Evolutionary conservation across 1,140 invertebrate species (phyloP).

Genomic region (Chymomyza costata): DNA sequence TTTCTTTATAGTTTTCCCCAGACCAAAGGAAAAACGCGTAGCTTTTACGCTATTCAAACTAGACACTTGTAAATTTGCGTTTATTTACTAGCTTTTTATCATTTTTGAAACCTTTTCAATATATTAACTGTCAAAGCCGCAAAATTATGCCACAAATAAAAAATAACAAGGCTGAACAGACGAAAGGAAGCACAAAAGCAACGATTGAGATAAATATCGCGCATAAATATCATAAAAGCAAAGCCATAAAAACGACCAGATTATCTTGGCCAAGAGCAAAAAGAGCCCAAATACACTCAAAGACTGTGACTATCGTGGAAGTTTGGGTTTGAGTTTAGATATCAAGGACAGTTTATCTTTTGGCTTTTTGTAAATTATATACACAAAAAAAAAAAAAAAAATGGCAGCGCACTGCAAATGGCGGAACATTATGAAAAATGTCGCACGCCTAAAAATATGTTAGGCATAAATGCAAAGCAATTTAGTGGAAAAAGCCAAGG

Average conservation of each 20-base stretch:
- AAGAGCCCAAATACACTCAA: neutral
- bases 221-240: constrained; percentile 59
- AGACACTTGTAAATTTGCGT: constrained; percentile 14
- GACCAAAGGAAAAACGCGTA: too few relatives aligned
- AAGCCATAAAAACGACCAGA: constrained; percentile 44
- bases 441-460: constrained; percentile 57
- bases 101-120: constrained; percentile 39
- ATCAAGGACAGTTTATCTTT: constrained; percentile 53
- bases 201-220: constrained; percentile 54
- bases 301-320: neutral
- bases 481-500: constrained; percentile 53
- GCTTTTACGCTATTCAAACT: too few relatives aligned
- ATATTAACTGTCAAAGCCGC: constrained; percentile 42
- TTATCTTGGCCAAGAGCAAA: constrained; percentile 28
- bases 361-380: constrained; percentile 12
- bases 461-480: constrained; percentile 48
- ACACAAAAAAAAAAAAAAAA: too few relatives aligned
- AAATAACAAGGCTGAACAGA: neutral
- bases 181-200: constrained; percentile 18
- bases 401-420: constrained; percentile 9
- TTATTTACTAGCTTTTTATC: constrained; percentile 30
- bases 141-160: constrained; percentile 34
- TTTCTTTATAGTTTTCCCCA: too few relatives aligned
- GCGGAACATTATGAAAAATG: constrained; percentile 57
- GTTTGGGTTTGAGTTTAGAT: constrained; percentile 39